Conservation (phyloP, 2,888 invertebrate genomes). For the Heteropelma amictum region DNA sequence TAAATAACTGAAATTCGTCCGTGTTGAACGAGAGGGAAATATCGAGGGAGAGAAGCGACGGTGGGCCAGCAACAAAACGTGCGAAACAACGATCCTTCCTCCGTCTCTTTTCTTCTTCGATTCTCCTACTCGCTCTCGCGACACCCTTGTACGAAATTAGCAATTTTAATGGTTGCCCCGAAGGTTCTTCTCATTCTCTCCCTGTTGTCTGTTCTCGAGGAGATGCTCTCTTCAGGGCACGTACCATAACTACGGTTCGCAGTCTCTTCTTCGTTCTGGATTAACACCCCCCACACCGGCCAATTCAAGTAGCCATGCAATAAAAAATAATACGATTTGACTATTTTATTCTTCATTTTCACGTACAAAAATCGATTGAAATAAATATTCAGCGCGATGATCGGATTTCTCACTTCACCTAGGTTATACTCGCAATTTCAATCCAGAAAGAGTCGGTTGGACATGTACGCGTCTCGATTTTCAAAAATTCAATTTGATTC, state of each 20-base stretch:
- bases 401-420: too few relatives aligned
- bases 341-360: not conserved
- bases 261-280: not conserved
- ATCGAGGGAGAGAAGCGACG: conserved; percentile 3
- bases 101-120: not conserved
- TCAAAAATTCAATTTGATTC: too few relatives aligned
- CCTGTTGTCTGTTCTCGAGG: conserved; percentile 12
- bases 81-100: not conserved
- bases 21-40: conserved; percentile 45
- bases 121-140: conserved; percentile 51
- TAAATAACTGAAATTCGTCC: conserved; percentile 21
- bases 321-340: not conserved
- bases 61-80: conserved; percentile 32
- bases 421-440: too few relatives aligned
- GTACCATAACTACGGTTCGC: conserved; percentile 13
- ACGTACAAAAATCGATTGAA: not conserved
- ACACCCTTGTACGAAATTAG: conserved; percentile 66
- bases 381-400: not conserved
- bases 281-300: conserved; percentile 28
- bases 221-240: conserved; percentile 25
- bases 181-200: conserved; percentile 40
- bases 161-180: conserved; percentile 67
- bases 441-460: too few relatives aligned
- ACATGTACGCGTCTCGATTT: too few relatives aligned
- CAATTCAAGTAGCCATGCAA: conserved; percentile 11